A percentile compares a stretch with the other conserved stretches of the same genome.
These are phyloP conservation scores for Bunonema sp. DNA, from an alignment of 2,888 invertebrate species.

Conservation along the genomic window DNA sequence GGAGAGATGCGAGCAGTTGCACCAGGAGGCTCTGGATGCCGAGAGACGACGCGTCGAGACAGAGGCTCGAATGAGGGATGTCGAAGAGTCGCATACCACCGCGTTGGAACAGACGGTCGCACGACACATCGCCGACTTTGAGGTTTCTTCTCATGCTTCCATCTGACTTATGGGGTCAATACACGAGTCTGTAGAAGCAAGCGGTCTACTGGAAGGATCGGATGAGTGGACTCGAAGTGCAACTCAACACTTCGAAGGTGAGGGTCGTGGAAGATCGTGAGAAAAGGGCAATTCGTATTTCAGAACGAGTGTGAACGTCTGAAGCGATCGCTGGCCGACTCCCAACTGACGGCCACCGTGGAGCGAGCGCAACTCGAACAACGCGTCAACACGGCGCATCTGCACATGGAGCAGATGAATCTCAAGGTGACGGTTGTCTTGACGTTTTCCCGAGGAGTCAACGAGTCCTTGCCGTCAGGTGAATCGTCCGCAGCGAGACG, in stretches of 20 bases:
- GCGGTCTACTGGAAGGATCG: conserved; percentile 32
- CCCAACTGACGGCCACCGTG: conserved; percentile 18
- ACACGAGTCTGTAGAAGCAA: conserved; percentile 25
- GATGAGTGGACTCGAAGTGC: conserved; percentile 15
- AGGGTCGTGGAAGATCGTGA: neutral
- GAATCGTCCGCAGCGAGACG: conserved; percentile 25
- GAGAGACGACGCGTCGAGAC: too few relatives aligned
- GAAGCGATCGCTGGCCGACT: conserved; percentile 21
- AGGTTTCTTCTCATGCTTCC: too few relatives aligned
- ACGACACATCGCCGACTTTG: too few relatives aligned
- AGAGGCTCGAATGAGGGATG: conserved; percentile 9
- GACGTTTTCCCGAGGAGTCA: too few relatives aligned
- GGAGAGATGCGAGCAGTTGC: too few relatives aligned
- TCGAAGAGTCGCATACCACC: conserved; percentile 21
- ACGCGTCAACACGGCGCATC: conserved; percentile 26
- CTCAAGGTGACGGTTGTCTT: too few relatives aligned
- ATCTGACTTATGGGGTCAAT: too few relatives aligned
- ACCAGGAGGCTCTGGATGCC: too few relatives aligned
- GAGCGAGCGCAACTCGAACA: conserved; percentile 31
- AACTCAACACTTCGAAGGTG: conserved; percentile 5
- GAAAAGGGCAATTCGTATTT: conserved; percentile 5
- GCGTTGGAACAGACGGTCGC: conserved; percentile 25
- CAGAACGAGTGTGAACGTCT: conserved; percentile 18
- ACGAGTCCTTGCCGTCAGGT: too few relatives aligned
- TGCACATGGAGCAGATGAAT: conserved; percentile 22